Evolutionary conservation across 2,888 invertebrate species (phyloP).

Genomic region (Crepidodera aurea): DNA sequence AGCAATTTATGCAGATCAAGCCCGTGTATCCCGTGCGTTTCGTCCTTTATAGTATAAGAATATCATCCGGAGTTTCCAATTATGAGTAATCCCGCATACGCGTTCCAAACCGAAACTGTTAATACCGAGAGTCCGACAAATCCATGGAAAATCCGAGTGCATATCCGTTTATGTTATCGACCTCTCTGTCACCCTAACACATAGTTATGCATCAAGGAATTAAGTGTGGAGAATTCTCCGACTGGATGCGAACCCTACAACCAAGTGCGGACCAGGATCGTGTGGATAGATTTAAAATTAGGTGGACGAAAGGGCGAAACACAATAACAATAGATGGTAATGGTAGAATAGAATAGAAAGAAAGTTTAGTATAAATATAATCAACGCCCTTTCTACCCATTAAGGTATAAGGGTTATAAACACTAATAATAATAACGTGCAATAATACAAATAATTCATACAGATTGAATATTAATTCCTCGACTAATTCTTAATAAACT

Average conservation of each 20-base stretch:
- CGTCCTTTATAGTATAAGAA: background rate
- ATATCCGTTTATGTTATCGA: slow-evolving; percentile 30
- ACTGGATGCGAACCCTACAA: slow-evolving; percentile 15
- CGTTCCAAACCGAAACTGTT: slow-evolving; percentile 21
- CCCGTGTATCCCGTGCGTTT: too few relatives aligned
- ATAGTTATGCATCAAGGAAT: slow-evolving; percentile 39
- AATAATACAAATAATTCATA: too few relatives aligned
- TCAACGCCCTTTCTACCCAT: too few relatives aligned
- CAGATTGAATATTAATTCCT: too few relatives aligned
- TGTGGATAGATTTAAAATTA: background rate
- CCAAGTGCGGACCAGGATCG: background rate
- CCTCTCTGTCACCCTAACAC: slow-evolving; percentile 31
- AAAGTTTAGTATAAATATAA: too few relatives aligned
- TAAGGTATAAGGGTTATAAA: too few relatives aligned
- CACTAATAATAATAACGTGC: too few relatives aligned
- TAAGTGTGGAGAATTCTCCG: slow-evolving; percentile 34
- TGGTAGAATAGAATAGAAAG: too few relatives aligned
- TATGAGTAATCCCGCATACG: slow-evolving; percentile 24
- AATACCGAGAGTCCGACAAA: slow-evolving; percentile 24
- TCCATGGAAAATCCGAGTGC: slow-evolving; percentile 21
- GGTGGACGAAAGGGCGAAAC: background rate
- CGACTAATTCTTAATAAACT: too few relatives aligned
- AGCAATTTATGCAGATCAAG: too few relatives aligned
- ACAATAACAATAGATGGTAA: too few relatives aligned
- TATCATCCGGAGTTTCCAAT: slow-evolving; percentile 13